phyloP scores from a whole-genome alignment of 1,140 invertebrate genomes.

The Mylabris phalerata region DNA sequence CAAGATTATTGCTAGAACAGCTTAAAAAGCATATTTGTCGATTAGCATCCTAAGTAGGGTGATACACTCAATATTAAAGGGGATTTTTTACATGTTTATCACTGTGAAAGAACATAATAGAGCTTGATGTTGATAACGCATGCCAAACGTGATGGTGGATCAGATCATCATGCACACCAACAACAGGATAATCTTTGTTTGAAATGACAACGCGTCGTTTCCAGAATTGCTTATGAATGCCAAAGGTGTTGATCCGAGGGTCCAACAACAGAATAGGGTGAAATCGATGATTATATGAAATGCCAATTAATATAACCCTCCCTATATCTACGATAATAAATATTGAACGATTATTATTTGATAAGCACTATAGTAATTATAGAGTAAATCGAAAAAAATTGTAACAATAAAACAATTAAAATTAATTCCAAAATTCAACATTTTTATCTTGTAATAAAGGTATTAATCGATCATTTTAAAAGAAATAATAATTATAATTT shows the following conservation, averaged over 20 bases:
- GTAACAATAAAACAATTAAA: too few species aligned
- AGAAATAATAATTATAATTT: too few species aligned
- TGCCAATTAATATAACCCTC: slow-evolving; percentile 29
- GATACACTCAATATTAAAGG: neutral
- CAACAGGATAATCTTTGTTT: slow-evolving; percentile 25
- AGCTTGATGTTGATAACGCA: slow-evolving; percentile 12
- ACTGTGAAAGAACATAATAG: slow-evolving; percentile 8
- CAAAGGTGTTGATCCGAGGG: slow-evolving; percentile 25
- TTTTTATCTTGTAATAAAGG: too few species aligned
- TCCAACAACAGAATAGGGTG: too few species aligned
- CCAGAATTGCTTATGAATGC: slow-evolving; percentile 30
- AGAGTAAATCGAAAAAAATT: too few species aligned
- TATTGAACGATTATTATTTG: too few species aligned
- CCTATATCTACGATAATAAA: neutral
- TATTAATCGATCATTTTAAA: too few species aligned
- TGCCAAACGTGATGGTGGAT: slow-evolving; percentile 11
- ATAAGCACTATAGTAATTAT: too few species aligned
- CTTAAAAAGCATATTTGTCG: slow-evolving; percentile 8
- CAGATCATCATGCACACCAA: neutral
- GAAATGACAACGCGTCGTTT: slow-evolving; percentile 24
- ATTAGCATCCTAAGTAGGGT: slow-evolving; percentile 8
- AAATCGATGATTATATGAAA: slow-evolving; percentile 13
- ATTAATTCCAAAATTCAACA: too few species aligned
- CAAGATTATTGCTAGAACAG: neutral
- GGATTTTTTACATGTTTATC: slow-evolving; percentile 1